Conservation (phyloP, 1,140 invertebrate species). For the Aphelenchoides fujianensis region DNA sequence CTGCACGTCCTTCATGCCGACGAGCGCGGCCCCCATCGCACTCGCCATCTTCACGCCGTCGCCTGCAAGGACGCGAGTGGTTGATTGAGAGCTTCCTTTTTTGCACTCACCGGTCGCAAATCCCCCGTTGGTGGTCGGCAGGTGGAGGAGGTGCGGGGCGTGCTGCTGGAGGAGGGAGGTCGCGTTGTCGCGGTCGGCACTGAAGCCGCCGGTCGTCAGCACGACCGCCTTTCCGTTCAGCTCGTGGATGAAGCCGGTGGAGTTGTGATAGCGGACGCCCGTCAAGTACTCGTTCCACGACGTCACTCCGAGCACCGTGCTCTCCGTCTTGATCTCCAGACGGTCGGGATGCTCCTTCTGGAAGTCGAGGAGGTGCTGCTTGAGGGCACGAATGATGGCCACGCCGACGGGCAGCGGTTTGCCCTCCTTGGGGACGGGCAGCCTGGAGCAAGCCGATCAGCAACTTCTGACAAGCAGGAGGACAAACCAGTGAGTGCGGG, state of each 20-base stretch:
- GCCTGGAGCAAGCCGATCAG: conserved; percentile 46
- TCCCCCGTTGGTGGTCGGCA: conserved; percentile 63
- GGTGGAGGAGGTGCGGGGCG: conserved; percentile 45
- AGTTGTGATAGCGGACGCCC: conserved; percentile 38
- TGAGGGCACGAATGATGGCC: conserved; percentile 58
- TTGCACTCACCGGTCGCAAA: no score
- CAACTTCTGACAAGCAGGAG: conserved; percentile 10
- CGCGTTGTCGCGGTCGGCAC: conserved; percentile 40
- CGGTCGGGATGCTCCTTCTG: conserved; percentile 41
- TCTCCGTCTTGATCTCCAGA: conserved; percentile 42
- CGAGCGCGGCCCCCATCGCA: conserved; percentile 50
- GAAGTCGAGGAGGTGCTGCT: conserved; percentile 44
- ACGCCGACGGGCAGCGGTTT: conserved; percentile 62
- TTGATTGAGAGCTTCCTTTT: no score
- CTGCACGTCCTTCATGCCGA: conserved; percentile 58
- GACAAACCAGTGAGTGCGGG: conserved; percentile 60
- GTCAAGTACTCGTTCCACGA: conserved; percentile 61
- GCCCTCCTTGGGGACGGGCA: conserved; percentile 62
- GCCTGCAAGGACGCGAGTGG: no score
- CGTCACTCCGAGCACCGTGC: conserved; percentile 50
- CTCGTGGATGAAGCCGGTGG: conserved; percentile 20
- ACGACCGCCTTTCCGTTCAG: conserved; percentile 58
- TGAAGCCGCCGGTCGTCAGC: conserved; percentile 57
- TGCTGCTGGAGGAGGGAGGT: conserved; percentile 58
- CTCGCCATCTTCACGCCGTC: conserved; percentile 63